A percentile compares a stretch with the other conserved stretches of the same genome.
Evolutionary conservation across 2,797 vertebrate genomes (phyloP).

Genomic region (Sebastes kiyomatsui): DNA sequence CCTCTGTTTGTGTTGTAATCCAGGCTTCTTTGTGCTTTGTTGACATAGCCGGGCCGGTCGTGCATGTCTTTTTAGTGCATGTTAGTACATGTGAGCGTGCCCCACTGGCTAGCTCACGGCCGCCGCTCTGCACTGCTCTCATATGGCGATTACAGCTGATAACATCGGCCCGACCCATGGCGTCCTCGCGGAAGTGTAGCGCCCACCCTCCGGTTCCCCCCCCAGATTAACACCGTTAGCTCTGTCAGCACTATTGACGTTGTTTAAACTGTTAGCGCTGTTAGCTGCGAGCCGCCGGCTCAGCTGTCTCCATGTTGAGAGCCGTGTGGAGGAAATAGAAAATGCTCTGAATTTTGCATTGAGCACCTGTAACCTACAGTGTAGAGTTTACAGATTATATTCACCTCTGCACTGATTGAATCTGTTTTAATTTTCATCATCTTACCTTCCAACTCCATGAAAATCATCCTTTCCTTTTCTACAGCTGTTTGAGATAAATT

Average conservation of each 20-base stretch:
- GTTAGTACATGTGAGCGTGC: not conserved
- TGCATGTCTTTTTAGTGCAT: not conserved
- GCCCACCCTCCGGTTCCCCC: not conserved
- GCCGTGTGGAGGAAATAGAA: not conserved
- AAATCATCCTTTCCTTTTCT: constrained; percentile 15
- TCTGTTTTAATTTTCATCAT: constrained; percentile 2
- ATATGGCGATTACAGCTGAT: not conserved
- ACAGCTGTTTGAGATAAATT: not conserved
- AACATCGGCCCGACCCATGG: not conserved
- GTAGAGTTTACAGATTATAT: not conserved
- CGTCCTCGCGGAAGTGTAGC: not conserved
- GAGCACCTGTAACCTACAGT: not conserved
- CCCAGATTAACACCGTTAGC: no score
- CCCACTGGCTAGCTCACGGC: not conserved
- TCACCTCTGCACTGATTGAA: not conserved
- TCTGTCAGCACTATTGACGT: not conserved
- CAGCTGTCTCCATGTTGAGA: not conserved
- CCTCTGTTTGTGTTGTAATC: not conserved
- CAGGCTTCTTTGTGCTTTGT: not conserved
- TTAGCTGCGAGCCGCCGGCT: not conserved
- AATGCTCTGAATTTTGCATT: not conserved
- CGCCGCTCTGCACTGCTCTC: not conserved
- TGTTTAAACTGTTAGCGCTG: not conserved
- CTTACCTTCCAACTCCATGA: constrained; percentile 31
- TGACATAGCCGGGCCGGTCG: not conserved